Base-by-base conservation (phyloP, 2,888 invertebrate species). In the Cyclophora punctaria region DNA sequence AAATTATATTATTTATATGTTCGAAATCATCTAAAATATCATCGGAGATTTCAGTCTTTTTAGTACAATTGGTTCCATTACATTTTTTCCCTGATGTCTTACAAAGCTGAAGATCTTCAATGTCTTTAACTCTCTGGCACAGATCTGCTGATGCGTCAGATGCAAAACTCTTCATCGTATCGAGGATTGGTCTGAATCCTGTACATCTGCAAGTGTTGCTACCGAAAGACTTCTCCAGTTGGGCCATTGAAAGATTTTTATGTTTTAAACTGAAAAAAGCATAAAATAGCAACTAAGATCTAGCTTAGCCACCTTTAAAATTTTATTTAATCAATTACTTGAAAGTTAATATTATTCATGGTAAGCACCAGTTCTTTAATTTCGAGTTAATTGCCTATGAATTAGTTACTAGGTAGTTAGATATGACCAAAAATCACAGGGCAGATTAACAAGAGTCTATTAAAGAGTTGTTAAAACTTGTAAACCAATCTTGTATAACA, bases 181-280 rank as follows among this genome's bases (percentile, higher is more conserved):
- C 94, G 53, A 95, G 69, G 53, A 95, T 95, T 0, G 95, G 92
- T 1, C 94, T 85, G 70, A 93, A 95, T 0, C 95, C 95, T 0
- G 95, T 95, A 66, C 95, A 95, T 5, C 95, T 90, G 58, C 95
- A 95, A 3, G 95, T 92, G 65, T 94, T 94, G 52, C 93, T 91
- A 35, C 93, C 95, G 58, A 95, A 94, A 0, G 93, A 90, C 59
- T 92, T 91, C 67, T 95, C 95, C 35, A 94, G 80, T 60, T 94
- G 91, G 35, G 89, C 82, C 91, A 92, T 92, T 0, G 91, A 91
- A 7, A 92, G 73, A 42, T 89, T 81, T 6, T 89, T 86, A 64
- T 90, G 77, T 46, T 84, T 62, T 45, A 92, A 71, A 44, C 91
- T 91, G 68, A 3, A 63, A 67, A 4, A 46, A 45, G 20, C 20